These are phyloP conservation scores for Tachyglossus aculeatus DNA, from an alignment of 2,797 vertebrate genomes.

Conservation along the genomic window DNA sequence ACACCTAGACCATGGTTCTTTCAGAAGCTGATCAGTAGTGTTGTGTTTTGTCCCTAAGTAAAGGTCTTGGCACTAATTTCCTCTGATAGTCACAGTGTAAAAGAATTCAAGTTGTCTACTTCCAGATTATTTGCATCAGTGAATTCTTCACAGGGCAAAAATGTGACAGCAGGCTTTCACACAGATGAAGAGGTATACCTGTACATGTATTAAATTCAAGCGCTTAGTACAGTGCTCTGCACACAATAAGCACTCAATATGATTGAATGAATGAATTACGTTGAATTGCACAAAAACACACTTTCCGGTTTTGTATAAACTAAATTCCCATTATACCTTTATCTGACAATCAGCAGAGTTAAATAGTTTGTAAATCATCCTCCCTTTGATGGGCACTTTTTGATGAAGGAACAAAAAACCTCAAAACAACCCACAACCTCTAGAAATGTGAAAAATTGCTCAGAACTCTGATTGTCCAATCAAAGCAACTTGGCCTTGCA, in stretches of 20 bases:
- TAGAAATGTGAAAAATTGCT: not conserved
- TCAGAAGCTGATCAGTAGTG: not conserved
- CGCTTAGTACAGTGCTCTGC: not conserved
- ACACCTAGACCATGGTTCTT: too few species aligned
- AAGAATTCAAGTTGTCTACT: not conserved
- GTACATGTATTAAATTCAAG: too few species aligned
- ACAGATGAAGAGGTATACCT: too few species aligned
- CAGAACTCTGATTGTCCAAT: not conserved
- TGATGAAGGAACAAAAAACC: not conserved
- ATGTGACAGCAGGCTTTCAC: too few species aligned
- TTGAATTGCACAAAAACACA: not conserved
- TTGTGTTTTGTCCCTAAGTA: not conserved
- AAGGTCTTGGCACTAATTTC: too few species aligned
- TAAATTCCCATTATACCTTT: constrained; percentile 14
- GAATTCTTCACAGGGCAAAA: constrained; percentile 1
- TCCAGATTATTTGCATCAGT: constrained; percentile 10
- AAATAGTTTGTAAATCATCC: not conserved
- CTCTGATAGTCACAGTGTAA: not conserved
- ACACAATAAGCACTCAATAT: not conserved
- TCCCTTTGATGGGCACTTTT: not conserved
- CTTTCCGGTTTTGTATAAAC: constrained; percentile 33
- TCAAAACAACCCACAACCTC: not conserved
- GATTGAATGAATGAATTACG: constrained; percentile 15
- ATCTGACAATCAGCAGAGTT: constrained; percentile 26
- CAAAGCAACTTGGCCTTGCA: constrained; percentile 3